Conservation (phyloP, 2,888 invertebrate genomes). For the Calameuta idolon region DNA sequence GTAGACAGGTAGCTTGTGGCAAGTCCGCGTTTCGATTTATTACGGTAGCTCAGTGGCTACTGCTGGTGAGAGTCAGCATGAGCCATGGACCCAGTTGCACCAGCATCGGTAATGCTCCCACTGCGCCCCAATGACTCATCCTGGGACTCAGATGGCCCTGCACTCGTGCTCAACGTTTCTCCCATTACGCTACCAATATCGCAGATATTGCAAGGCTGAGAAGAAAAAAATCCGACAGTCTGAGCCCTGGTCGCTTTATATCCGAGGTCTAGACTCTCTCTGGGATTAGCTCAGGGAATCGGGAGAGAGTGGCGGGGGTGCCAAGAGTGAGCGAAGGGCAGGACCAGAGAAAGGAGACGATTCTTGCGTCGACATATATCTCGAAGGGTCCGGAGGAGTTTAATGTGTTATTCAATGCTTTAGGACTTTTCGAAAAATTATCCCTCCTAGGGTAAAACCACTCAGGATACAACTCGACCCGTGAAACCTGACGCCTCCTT, state of each 20-base stretch:
- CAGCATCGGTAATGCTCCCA: conserved; percentile 48
- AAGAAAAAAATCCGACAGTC: conserved; percentile 3
- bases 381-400: background rate
- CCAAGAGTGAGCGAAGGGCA: background rate
- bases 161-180: conserved; percentile 45
- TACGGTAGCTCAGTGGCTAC: conserved; percentile 6
- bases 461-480: background rate
- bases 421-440: background rate
- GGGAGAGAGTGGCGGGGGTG: conserved; percentile 25
- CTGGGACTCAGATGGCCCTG: conserved; percentile 54
- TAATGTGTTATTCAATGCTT: background rate
- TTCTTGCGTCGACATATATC: background rate
- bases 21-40: background rate
- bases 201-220: conserved; percentile 36
- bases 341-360: background rate
- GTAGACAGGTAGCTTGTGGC: background rate
- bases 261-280: background rate
- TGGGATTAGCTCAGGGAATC: background rate
- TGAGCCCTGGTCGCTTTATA: conserved; percentile 5
- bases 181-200: conserved; percentile 51
- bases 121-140: conserved; percentile 58
- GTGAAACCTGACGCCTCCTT: background rate
- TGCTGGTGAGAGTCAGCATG: conserved; percentile 28
- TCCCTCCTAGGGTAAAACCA: background rate
- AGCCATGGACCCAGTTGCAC: conserved; percentile 48